These are phyloP conservation scores for Daktulosphaira vitifoliae DNA, from an alignment of 1,140 invertebrate species.

Conservation along the genomic window DNA sequence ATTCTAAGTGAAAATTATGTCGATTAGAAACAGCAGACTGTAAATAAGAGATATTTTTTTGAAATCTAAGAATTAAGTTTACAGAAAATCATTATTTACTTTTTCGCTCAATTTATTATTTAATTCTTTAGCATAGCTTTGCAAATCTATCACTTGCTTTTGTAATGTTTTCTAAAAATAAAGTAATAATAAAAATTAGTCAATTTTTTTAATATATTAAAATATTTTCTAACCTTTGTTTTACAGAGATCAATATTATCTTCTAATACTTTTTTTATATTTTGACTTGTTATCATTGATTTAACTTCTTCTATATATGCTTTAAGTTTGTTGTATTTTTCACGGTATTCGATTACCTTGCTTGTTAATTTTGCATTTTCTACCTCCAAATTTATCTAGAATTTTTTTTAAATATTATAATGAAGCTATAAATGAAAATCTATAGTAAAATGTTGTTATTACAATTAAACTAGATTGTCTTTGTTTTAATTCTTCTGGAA, in stretches of 20 bases:
- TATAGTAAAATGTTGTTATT: background rate
- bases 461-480: constrained; percentile 17
- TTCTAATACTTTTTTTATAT: constrained; percentile 16
- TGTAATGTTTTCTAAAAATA: constrained; percentile 8
- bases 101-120: constrained; percentile 8
- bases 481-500: background rate
- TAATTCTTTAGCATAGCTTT: background rate
- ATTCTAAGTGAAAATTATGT: background rate
- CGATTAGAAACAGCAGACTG: background rate
- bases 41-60: background rate
- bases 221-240: background rate
- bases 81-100: background rate
- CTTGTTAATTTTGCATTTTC: constrained; percentile 14
- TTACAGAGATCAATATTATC: constrained; percentile 10
- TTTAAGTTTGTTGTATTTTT: constrained; percentile 15
- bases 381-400: constrained; percentile 11
- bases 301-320: constrained; percentile 13
- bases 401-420: background rate
- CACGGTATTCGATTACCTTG: constrained; percentile 1
- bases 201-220: background rate
- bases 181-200: background rate
- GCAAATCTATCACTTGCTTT: background rate
- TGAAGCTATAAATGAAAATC: background rate
- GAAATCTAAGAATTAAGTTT: background rate
- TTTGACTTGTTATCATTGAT: constrained; percentile 18